A percentile compares a stretch with the other conserved stretches of the same genome.
These are phyloP conservation scores for Gryon sp. DNA, from an alignment of 1,140 invertebrate species.

Conservation along the genomic window DNA sequence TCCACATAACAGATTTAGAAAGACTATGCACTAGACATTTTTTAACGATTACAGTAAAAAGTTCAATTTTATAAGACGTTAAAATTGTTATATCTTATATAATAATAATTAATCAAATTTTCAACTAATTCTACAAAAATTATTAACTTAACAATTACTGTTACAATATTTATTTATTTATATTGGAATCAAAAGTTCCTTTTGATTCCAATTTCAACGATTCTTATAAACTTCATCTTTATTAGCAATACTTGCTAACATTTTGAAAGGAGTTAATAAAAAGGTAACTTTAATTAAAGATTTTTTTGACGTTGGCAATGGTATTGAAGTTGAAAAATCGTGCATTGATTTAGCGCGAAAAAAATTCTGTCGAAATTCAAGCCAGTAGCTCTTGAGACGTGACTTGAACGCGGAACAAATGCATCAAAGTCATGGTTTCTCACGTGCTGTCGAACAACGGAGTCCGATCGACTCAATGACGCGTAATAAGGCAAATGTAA, in stretches of 20 bases:
- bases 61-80: no score
- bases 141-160: no score
- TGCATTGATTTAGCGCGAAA: slow-evolving; percentile 38
- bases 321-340: not conserved
- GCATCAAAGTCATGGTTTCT: slow-evolving; percentile 74
- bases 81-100: no score
- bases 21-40: not conserved
- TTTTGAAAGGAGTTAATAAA: not conserved
- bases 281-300: slow-evolving; percentile 19
- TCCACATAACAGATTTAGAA: slow-evolving; percentile 24
- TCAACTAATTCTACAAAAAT: no score
- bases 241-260: no score
- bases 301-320: not conserved
- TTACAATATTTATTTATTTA: no score
- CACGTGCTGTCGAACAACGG: slow-evolving; percentile 68
- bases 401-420: slow-evolving; percentile 76
- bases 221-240: no score
- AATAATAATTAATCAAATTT: no score
- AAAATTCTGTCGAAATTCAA: slow-evolving; percentile 56
- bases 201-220: no score
- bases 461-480: slow-evolving; percentile 54
- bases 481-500: slow-evolving; percentile 63
- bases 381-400: no score
- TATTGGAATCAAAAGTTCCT: no score
- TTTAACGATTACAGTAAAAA: no score